Evolutionary conservation across 1,140 invertebrate genomes (phyloP), one percentile per base, ranked within the genome.

Genomic region (Potamilus streckersoni): DNA sequence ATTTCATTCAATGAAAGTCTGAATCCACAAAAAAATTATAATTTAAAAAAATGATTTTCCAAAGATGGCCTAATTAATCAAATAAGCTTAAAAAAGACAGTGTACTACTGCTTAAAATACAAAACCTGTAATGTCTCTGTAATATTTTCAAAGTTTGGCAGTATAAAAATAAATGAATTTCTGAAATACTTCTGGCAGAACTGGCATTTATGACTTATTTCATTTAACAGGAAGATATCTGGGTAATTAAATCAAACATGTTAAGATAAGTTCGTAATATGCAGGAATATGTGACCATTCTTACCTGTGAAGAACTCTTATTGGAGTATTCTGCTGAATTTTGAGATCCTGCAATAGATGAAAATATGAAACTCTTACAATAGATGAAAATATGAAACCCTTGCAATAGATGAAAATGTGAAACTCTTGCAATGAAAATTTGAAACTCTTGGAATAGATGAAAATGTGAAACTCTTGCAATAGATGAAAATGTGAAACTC

Each of bases 261-360:
- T 31, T 31, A 31, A 31, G 27, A 31, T 31, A 31, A 31, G 2
- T 20, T 19, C 2, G 2, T 3, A 66, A 17, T 27, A 66, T 4
- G 64, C 19, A 27, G 64, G 64, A 66, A 31, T 16, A 66, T 27
- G 27, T 31, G 19, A 31, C 17, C 27, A 67, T 20, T 72, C 73
- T 61, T 79, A 86, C 84, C 84, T 81, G 74, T 88, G 86, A 19
- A 88, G 70, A 14, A 88, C 87, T 79, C 87, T 74, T 6, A 88
- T 76, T 49, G 87, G 87, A 60, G 87, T 88, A 66, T 87, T 88
- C 79, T 88, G 87, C 5, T 84, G 72, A 56, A 87, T 70, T 13
- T 64, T 73, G 23, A 88, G 60, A 74, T 87, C 81, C 85, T 87
- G 66, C 57, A 82, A 96, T 93, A 31, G 67, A 68, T 69, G 56